phyloP scores from a whole-genome alignment of 2,888 invertebrate species.

The Himalopsyche kuldschensis region DNA sequence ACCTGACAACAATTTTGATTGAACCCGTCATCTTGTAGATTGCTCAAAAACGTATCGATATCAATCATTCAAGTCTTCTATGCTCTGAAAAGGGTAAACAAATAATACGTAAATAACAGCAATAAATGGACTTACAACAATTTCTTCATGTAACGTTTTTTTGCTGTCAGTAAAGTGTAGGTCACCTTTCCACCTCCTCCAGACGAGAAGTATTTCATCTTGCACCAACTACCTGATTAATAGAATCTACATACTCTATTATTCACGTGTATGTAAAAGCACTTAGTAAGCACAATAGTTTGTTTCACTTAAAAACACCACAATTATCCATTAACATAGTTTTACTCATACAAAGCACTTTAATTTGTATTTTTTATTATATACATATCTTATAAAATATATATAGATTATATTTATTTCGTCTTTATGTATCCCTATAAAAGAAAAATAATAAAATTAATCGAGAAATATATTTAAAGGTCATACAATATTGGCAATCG shows the following conservation, averaged over 20 bases:
- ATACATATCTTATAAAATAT: too few species aligned
- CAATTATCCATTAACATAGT: neutral
- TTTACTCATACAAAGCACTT: neutral
- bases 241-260: neutral
- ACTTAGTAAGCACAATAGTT: neutral
- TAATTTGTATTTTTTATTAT: too few species aligned
- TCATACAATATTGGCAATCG: too few species aligned
- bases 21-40: too few species aligned
- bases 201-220: conserved; percentile 65
- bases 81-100: neutral
- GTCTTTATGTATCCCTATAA: too few species aligned
- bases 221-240: conserved; percentile 39
- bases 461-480: too few species aligned
- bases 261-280: neutral
- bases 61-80: too few species aligned
- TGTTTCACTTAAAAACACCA: neutral
- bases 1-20: too few species aligned
- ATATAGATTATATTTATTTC: too few species aligned
- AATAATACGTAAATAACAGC: neutral
- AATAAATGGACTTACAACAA: conserved; percentile 58
- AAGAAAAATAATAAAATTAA: too few species aligned
- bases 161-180: conserved; percentile 62
- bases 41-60: too few species aligned
- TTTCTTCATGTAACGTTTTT: conserved; percentile 68
- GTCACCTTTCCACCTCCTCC: conserved; percentile 61